phyloP scores from a whole-genome alignment of 2,113 vertebrate species.

The Morphnarchus princeps region DNA sequence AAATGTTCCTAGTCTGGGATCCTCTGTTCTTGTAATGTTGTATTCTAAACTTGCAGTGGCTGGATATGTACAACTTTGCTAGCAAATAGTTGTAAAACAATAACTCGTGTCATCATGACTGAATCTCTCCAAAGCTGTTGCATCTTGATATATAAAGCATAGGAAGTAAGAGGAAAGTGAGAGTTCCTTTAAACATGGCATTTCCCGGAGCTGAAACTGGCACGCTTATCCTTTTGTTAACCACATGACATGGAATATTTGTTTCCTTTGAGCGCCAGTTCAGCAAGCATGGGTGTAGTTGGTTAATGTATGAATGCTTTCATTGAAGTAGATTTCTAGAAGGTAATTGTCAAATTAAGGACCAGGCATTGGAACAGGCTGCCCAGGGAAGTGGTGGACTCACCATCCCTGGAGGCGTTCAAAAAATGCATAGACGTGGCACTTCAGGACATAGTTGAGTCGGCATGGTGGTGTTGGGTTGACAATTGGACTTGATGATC shows the following conservation, averaged over 20 bases:
- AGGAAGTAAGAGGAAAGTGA: background rate
- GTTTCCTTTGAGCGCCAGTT: background rate
- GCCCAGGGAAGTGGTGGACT: no score
- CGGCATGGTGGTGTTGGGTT: no score
- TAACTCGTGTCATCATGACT: background rate
- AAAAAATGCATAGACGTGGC: no score
- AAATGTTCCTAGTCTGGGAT: background rate
- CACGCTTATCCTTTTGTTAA: background rate
- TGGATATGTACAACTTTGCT: background rate
- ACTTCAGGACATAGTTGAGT: no score
- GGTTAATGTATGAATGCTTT: background rate
- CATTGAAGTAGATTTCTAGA: background rate
- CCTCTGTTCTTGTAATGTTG: background rate
- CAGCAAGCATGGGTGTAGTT: background rate
- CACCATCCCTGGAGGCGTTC: no score
- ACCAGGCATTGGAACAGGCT: no score
- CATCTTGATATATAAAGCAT: background rate
- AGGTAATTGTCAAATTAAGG: background rate
- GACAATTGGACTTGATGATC: no score
- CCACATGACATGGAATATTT: background rate
- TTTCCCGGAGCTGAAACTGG: background rate
- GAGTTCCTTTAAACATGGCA: background rate
- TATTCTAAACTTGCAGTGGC: background rate
- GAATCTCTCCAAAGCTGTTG: background rate
- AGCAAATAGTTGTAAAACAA: background rate